phyloP scores from a whole-genome alignment of 2,888 invertebrate species.

The Agonopterix alstromeriana region DNA sequence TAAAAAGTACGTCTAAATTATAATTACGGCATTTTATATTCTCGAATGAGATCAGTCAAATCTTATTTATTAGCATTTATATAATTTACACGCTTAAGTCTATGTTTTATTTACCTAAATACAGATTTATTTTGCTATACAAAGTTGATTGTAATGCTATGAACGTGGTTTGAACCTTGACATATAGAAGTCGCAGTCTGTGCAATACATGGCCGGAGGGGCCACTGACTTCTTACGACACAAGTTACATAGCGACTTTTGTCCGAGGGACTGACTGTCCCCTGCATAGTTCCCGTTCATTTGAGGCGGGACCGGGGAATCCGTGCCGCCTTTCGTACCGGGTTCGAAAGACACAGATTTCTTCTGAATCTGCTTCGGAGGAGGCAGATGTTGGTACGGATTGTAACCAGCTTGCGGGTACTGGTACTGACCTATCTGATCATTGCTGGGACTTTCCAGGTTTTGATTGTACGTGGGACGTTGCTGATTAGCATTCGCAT shows the following conservation, averaged over 20 bases:
- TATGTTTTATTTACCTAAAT: slow-evolving; percentile 4
- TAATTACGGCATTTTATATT: slow-evolving; percentile 23
- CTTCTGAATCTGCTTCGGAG: slow-evolving; percentile 79
- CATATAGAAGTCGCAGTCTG: slow-evolving; percentile 95
- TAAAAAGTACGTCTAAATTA: slow-evolving; percentile 13
- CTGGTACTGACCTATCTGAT: background rate
- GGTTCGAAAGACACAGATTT: slow-evolving; percentile 85
- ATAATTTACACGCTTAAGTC: slow-evolving; percentile 8
- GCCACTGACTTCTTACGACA: slow-evolving; percentile 90
- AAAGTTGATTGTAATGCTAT: slow-evolving; percentile 29
- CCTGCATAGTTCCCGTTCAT: slow-evolving; percentile 42
- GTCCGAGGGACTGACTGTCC: slow-evolving; percentile 39
- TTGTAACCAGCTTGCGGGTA: slow-evolving; percentile 49
- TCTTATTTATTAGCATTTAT: slow-evolving; percentile 9
- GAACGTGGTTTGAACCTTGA: slow-evolving; percentile 85
- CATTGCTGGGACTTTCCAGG: slow-evolving; percentile 19
- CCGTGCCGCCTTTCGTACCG: slow-evolving; percentile 81
- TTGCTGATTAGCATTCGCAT: slow-evolving; percentile 50
- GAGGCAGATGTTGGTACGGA: slow-evolving; percentile 80
- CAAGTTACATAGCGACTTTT: slow-evolving; percentile 86
- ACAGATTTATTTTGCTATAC: slow-evolving; percentile 6
- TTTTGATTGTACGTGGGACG: slow-evolving; percentile 58
- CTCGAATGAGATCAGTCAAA: slow-evolving; percentile 59
- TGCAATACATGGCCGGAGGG: slow-evolving; percentile 88
- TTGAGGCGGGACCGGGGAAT: slow-evolving; percentile 64